phyloP scores from a whole-genome alignment of 2,888 invertebrate genomes.

The Troilus luridus region DNA sequence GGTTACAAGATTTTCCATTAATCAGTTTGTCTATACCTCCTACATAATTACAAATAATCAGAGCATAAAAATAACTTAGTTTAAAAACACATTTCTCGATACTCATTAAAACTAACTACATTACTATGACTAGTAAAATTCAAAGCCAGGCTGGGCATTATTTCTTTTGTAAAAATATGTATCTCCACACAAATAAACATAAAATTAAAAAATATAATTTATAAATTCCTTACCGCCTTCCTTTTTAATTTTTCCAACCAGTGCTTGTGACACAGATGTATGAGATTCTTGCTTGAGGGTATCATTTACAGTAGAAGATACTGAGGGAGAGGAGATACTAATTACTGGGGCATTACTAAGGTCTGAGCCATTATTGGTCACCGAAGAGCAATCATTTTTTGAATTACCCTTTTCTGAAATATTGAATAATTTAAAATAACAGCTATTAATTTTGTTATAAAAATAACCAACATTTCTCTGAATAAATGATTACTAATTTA shows the following conservation, averaged over 20 bases:
- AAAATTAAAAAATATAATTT: neutral
- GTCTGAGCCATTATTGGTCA: neutral
- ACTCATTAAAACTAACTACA: too few relatives aligned
- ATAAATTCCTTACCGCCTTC: slow-evolving; percentile 53
- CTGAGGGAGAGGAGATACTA: slow-evolving; percentile 49
- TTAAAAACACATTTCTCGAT: too few relatives aligned
- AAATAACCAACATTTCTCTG: too few relatives aligned
- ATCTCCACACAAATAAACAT: neutral
- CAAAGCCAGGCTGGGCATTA: too few relatives aligned
- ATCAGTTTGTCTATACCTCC: too few relatives aligned
- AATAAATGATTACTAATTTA: too few relatives aligned
- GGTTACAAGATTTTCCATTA: too few relatives aligned
- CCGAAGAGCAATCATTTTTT: neutral
- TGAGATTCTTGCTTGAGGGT: slow-evolving; percentile 58
- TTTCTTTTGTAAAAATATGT: too few relatives aligned
- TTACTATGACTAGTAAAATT: too few relatives aligned
- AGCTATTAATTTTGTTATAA: too few relatives aligned
- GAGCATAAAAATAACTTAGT: too few relatives aligned
- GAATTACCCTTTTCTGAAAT: neutral
- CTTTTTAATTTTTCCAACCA: slow-evolving; percentile 58
- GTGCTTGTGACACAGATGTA: slow-evolving; percentile 52
- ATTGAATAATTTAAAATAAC: neutral
- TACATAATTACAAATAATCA: too few relatives aligned
- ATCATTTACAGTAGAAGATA: slow-evolving; percentile 59
- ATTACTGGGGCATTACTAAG: neutral